Conservation (phyloP, 1,140 invertebrate species). For the Kradibia gibbosae region DNA sequence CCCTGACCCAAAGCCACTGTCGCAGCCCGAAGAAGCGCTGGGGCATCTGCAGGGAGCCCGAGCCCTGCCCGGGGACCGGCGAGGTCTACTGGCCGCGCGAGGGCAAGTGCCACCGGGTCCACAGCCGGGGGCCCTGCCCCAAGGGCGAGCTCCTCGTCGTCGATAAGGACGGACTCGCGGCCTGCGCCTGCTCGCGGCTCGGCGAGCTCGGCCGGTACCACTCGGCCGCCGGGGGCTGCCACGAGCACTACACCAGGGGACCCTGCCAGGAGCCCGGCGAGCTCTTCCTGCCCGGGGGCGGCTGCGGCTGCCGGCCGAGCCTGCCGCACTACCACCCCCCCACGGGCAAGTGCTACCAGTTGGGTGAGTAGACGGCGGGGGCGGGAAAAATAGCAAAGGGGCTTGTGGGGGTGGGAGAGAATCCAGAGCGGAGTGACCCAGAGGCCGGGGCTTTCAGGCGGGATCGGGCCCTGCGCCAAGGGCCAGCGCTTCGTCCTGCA, state of each 20-base stretch:
- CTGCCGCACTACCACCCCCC: constrained; percentile 81
- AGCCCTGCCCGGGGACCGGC: constrained; percentile 75
- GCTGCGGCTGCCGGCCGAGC: constrained; percentile 80
- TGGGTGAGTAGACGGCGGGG: constrained; percentile 77
- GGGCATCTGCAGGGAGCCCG: constrained; percentile 79
- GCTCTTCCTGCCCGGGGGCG: constrained; percentile 81
- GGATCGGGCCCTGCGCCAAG: constrained; percentile 79
- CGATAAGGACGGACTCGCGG: constrained; percentile 75
- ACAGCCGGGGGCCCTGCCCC: constrained; percentile 82
- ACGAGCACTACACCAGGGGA: constrained; percentile 84
- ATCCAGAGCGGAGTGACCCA: not conserved
- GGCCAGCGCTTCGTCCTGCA: constrained; percentile 79
- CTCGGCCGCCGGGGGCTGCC: constrained; percentile 78
- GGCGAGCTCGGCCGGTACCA: constrained; percentile 71
- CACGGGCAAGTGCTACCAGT: constrained; percentile 81
- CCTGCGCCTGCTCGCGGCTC: constrained; percentile 74
- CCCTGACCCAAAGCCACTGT: not conserved
- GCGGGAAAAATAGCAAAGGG: no score
- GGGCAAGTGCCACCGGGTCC: constrained; percentile 79
- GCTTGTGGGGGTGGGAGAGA: not conserved
- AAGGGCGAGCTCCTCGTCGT: constrained; percentile 79
- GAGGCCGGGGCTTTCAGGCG: constrained; percentile 70
- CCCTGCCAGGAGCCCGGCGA: constrained; percentile 82
- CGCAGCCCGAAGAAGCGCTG: constrained; percentile 73
- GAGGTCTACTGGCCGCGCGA: constrained; percentile 82